Evolutionary conservation across 2,797 vertebrate genomes (phyloP).

Genomic region (Enteromius trimaculatus): DNA sequence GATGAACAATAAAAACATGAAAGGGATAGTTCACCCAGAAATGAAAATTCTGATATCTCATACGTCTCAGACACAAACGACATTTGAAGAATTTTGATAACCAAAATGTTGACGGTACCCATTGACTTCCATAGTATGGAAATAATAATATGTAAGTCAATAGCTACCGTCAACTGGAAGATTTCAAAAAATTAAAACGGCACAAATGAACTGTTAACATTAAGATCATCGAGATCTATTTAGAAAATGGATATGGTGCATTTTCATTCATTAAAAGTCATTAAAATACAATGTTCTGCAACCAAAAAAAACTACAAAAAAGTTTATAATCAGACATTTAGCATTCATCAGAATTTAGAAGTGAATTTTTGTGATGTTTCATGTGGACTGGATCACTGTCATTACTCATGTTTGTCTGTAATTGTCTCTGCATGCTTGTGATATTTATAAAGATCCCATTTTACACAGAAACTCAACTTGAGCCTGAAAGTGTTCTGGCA

Average conservation of each 20-base stretch:
- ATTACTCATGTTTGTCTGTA: constrained; percentile 49
- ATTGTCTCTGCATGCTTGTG: constrained; percentile 47
- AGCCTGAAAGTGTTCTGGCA: constrained; percentile 80
- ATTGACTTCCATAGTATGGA: not conserved
- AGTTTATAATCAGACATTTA: constrained; percentile 2
- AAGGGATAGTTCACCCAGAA: not conserved
- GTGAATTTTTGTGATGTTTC: not conserved
- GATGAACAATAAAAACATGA: too few species aligned
- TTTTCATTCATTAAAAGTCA: not conserved
- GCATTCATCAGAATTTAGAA: constrained; percentile 10
- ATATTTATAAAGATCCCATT: constrained; percentile 67
- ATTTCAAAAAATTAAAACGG: not conserved
- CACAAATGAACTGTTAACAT: not conserved
- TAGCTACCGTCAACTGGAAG: not conserved
- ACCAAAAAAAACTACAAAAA: not conserved
- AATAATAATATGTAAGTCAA: not conserved
- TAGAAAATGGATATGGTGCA: not conserved
- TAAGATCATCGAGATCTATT: not conserved
- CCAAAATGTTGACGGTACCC: not conserved
- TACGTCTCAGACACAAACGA: not conserved
- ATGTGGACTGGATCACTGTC: constrained; percentile 35
- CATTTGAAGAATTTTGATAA: not conserved
- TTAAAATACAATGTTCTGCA: not conserved
- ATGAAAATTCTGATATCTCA: not conserved
- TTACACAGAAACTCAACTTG: constrained; percentile 84